Evolutionary conservation across 2,797 vertebrate species (phyloP).

Genomic region (Anas acuta): DNA sequence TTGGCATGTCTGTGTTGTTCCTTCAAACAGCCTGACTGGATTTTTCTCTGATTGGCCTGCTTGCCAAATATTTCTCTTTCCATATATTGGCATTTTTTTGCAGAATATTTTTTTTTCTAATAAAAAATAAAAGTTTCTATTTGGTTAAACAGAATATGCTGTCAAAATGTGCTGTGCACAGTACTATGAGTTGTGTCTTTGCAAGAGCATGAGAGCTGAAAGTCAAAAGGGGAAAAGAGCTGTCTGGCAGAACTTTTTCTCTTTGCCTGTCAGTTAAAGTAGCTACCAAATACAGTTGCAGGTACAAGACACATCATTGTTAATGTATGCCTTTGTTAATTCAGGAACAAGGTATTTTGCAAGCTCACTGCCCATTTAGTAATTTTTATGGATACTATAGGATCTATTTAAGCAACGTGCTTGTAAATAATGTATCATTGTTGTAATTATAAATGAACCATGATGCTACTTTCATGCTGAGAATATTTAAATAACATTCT

Average conservation of each 20-base stretch:
- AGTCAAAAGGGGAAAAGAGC: neutral
- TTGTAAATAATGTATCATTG: neutral
- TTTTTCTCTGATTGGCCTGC: neutral
- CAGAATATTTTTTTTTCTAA: neutral
- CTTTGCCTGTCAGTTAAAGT: slow-evolving; percentile 40
- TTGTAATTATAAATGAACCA: neutral
- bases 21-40: neutral
- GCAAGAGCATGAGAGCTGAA: neutral
- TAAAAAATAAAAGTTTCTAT: neutral
- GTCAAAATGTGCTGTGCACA: neutral
- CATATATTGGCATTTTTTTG: neutral
- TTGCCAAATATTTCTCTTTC: neutral
- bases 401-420: slow-evolving; percentile 1
- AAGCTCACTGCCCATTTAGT: neutral
- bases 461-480: neutral
- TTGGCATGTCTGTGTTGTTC: neutral
- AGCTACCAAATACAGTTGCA: slow-evolving; percentile 43
- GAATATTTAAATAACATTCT: neutral
- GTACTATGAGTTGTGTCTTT: neutral
- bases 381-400: neutral
- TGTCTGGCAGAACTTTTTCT: neutral
- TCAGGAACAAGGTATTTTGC: neutral
- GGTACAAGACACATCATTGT: slow-evolving; percentile 11
- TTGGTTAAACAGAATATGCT: neutral
- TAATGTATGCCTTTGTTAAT: slow-evolving; percentile 36